Evolutionary conservation across 2,888 invertebrate species (phyloP).

Genomic region (Eupelmus urozonus): DNA sequence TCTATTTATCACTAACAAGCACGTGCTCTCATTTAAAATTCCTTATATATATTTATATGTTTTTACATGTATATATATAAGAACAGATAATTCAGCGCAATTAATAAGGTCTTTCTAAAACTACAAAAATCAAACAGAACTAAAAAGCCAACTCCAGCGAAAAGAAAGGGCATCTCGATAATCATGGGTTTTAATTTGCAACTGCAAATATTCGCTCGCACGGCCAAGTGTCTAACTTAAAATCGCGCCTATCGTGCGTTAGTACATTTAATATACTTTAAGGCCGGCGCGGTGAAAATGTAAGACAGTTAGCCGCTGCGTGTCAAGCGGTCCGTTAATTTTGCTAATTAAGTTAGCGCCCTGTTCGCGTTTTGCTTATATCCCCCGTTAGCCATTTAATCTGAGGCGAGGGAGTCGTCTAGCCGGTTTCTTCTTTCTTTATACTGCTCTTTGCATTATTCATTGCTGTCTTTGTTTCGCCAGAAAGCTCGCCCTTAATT

Average conservation of each 20-base stretch:
- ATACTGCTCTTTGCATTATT: no score
- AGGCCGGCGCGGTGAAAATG: conserved; percentile 1
- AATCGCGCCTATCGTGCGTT: background rate
- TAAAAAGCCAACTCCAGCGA: no score
- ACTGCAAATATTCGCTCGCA: no score
- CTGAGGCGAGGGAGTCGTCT: conserved; percentile 12
- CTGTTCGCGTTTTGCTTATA: conserved; percentile 64
- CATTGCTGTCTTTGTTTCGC: no score
- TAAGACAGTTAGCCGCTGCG: conserved; percentile 68
- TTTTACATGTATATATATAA: no score
- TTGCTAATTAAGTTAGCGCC: conserved; percentile 76
- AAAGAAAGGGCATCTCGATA: conserved; percentile 15
- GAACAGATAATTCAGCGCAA: no score
- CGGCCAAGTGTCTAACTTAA: conserved; percentile 37
- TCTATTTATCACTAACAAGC: conserved; percentile 4
- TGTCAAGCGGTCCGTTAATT: conserved; percentile 73
- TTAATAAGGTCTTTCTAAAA: no score
- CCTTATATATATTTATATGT: no score
- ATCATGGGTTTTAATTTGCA: conserved; percentile 31
- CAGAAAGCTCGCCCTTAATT: no score
- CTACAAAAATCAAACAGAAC: no score
- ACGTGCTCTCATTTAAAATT: no score
- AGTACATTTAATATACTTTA: conserved; percentile 10
- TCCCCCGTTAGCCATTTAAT: conserved; percentile 56
- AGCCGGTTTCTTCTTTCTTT: conserved; percentile 1